Base-by-base conservation (phyloP, 2,113 vertebrate genomes). In the Myrmophylax atrothorax region DNA sequence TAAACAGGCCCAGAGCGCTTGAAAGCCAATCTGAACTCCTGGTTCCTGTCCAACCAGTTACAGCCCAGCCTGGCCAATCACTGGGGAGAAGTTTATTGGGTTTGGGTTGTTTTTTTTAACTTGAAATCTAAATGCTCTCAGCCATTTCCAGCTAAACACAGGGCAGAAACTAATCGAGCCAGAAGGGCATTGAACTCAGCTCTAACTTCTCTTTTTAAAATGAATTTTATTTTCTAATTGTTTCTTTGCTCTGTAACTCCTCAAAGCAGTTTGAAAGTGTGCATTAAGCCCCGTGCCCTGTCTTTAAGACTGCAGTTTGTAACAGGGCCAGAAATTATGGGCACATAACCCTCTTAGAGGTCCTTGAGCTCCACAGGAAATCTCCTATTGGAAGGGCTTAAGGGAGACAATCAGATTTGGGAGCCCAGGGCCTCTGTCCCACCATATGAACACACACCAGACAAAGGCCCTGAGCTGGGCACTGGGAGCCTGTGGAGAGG, bases 321-420 rank as follows among this genome's bases (percentile, higher is more conserved):
- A 72, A 28, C 58, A 24, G 31, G 70, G 73, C 44, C 86, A 95
- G 91, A 92, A 91, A 78, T 72, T 29, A 52, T 49, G 87, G 87
- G 60, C 33, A 9, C 69, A 1, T 72, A 95, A 93, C 90, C 89
- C 7, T 31, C 91, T 96, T 82, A 89, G 87, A 76, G 81, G 5
- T n/a, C 81, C 91, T 46, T 62, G 89, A 92, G 91, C 93, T 84
- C 26, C 91, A 82, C 91, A 81, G 96, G 94, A 93, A 96, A 96
- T 95, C 94, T 87, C 89, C 66, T 50, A n/a, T 84, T 69, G 94
- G 80, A 38, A 93, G 25, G 49, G 84, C 14, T 97, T 87, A 92
- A 28, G 0, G 1, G 53, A 67, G 72, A 72, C 95, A 55, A 94
- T 59, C 86, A 63, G 90, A 46, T 92, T 74, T 35, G 6, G 16